These are phyloP conservation scores for Lepidonotus clava DNA, from an alignment of 2,888 invertebrate species.

Conservation along the genomic window DNA sequence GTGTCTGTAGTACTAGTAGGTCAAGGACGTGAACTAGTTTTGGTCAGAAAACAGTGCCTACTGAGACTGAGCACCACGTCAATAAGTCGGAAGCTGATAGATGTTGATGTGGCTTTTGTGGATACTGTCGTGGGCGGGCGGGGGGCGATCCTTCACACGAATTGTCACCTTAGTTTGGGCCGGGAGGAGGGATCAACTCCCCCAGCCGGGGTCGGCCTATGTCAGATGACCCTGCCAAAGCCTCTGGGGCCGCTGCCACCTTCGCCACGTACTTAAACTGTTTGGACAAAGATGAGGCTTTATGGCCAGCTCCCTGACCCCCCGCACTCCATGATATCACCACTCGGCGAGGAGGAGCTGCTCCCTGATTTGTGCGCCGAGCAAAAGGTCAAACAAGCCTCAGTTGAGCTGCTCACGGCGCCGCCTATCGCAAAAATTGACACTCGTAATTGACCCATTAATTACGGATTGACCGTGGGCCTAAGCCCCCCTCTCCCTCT, in stretches of 20 bases:
- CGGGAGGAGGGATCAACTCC: neutral
- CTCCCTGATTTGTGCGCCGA: slow-evolving; percentile 22
- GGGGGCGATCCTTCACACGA: neutral
- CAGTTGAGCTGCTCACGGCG: neutral
- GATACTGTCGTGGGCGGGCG: neutral
- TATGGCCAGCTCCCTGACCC: neutral
- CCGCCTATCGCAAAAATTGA: slow-evolving; percentile 43
- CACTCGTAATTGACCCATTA: slow-evolving; percentile 52
- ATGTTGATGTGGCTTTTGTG: slow-evolving; percentile 19
- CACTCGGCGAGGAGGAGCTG: too few relatives aligned
- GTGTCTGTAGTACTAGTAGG: too few relatives aligned
- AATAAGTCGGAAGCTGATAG: neutral
- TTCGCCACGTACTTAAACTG: neutral
- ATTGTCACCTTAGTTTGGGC: neutral
- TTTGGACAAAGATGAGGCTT: slow-evolving; percentile 23
- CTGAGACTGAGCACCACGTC: neutral
- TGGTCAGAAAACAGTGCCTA: too few relatives aligned
- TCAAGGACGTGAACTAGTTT: too few relatives aligned
- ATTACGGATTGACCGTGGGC: slow-evolving; percentile 37
- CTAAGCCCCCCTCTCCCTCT: neutral
- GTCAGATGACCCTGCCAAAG: neutral
- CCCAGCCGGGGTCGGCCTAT: neutral
- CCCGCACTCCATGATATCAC: neutral
- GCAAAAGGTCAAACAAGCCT: neutral
- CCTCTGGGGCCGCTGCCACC: neutral